Conservation (phyloP, 2,888 invertebrate species). For the Isoperla grammatica region DNA sequence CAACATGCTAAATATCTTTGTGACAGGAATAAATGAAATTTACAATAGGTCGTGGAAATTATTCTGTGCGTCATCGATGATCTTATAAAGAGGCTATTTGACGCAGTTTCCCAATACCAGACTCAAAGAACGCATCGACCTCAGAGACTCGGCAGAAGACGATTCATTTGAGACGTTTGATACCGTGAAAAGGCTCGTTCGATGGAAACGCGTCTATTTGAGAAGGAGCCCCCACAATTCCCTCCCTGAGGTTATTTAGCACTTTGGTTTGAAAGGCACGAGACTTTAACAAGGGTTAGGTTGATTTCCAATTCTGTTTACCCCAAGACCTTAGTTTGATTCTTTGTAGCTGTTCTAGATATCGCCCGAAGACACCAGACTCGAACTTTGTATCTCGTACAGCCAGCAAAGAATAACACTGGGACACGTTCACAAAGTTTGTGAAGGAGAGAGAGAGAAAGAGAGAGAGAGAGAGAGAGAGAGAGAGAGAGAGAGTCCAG, state of each 20-base stretch:
- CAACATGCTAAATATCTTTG: no score
- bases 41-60: no score
- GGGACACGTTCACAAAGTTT: neutral
- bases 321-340: constrained; percentile 8
- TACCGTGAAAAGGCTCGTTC: no score
- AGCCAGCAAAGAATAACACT: neutral
- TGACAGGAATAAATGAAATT: no score
- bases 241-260: constrained; percentile 11
- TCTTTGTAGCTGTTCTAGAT: constrained; percentile 8
- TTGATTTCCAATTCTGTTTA: constrained; percentile 18
- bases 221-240: neutral
- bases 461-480: neutral
- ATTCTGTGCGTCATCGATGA: no score
- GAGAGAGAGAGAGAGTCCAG: no score
- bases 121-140: no score
- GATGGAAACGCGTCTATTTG: constrained; percentile 13
- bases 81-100: no score
- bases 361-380: constrained; percentile 1
- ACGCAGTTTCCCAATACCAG: no score
- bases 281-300: constrained; percentile 11
- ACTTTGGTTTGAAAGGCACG: neutral
- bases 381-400: neutral
- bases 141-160: neutral
- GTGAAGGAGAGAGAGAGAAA: neutral
- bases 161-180: constrained; percentile 12